Evolutionary conservation across 2,113 vertebrate genomes (phyloP), one percentile per base, ranked within the genome.

Genomic region (Anser brachyrhynchus): DNA sequence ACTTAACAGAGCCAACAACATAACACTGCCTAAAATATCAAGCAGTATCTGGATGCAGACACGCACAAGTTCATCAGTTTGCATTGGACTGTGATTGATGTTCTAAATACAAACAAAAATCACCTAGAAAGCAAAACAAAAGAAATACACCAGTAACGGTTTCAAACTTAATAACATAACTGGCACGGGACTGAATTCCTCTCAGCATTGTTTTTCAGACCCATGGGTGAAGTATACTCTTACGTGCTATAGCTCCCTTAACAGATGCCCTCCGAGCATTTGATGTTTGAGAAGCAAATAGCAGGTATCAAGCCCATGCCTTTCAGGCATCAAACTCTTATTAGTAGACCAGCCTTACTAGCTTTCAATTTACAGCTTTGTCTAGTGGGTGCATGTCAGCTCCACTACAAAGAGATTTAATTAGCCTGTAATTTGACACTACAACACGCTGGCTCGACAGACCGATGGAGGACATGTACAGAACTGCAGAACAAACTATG

Each of bases 241-340:
- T 46, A 20, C 17, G n/a, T 39, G 43, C 49, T 0, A 0, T 1
- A 4, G 57, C 29, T 92, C 58, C 61, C 28, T 73, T 31, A 61
- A 64, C 31, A 82, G 77, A 65, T 14, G 28, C 28, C 62, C 44
- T 76, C 35, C 3, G 8, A 62, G 57, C 12, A 87, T 70, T 11
- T 84, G 23, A 67, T 75, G 69, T 55, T 74, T 72, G 22, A 84
- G 70, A 95, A 87, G 58, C 39, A 93, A 92, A 87, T 2, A 91
- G 74, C 33, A 87, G 35, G 39, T 49, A 84, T 62, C 44, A 79
- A 89, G 57, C 21, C 37, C 37, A 70, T 49, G 55, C 41, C 74
- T 67, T 71, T 69, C 25, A 79, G 81, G 87, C 54, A 93, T 54
- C 44, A 87, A 92, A 91, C 66, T 71, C 83, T 52, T 54, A 80